Conservation (phyloP, 2,888 invertebrate genomes). For the Nomada fucata region DNA sequence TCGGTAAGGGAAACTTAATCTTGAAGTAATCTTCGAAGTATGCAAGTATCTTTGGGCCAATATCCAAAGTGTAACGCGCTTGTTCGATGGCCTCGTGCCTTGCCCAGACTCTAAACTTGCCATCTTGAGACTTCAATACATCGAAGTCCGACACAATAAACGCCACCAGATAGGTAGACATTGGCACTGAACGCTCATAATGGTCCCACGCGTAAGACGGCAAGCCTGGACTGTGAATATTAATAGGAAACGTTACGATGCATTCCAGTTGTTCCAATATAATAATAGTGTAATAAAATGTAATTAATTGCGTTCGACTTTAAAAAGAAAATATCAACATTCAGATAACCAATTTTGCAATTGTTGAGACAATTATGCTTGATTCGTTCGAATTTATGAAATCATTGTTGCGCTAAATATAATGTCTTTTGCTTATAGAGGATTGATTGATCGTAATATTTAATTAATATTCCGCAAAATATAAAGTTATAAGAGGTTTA, state of each 20-base stretch:
- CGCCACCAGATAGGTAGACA: constrained; percentile 97
- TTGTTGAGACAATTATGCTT: too few relatives aligned
- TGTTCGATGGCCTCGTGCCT: constrained; percentile 90
- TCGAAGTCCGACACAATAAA: constrained; percentile 91
- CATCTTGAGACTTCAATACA: constrained; percentile 67
- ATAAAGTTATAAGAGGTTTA: too few relatives aligned
- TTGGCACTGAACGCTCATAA: constrained; percentile 89
- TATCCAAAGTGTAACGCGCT: constrained; percentile 90
- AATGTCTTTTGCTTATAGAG: background rate
- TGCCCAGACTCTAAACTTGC: constrained; percentile 90
- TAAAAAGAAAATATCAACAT: background rate
- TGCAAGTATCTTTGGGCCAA: constrained; percentile 91
- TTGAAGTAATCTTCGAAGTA: constrained; percentile 92
- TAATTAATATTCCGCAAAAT: too few relatives aligned
- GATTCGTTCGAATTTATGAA: background rate
- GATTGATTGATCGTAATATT: too few relatives aligned
- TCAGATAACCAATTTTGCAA: background rate
- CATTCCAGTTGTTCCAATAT: too few relatives aligned
- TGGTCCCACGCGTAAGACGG: constrained; percentile 91
- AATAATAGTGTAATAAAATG: too few relatives aligned
- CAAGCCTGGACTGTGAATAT: constrained; percentile 85
- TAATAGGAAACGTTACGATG: background rate
- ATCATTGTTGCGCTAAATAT: background rate
- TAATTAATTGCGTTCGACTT: too few relatives aligned
- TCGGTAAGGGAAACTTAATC: constrained; percentile 91